Percentiles rank a stretch among this genome's conserved stretches.
phyloP scores from a whole-genome alignment of 1,140 invertebrate species.

The Dreissena polymorpha region DNA sequence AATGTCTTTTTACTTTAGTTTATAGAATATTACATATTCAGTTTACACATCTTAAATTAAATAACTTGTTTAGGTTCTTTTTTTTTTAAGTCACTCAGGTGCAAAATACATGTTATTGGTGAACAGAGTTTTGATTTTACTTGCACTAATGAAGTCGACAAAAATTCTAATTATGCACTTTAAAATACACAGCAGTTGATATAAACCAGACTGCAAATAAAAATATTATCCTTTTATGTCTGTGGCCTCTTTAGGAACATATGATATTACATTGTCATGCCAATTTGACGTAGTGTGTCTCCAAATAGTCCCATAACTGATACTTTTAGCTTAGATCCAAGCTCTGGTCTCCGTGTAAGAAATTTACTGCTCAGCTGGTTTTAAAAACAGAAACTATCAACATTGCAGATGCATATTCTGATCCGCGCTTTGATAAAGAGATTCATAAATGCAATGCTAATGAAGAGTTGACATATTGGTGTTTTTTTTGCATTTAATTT shows the following conservation, averaged over 20 bases:
- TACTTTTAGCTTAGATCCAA: constrained; percentile 2
- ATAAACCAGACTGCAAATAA: not conserved
- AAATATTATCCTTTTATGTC: not conserved
- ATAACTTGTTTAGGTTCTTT: too few relatives aligned
- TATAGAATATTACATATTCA: too few relatives aligned
- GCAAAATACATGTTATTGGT: too few relatives aligned
- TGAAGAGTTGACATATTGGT: too few relatives aligned
- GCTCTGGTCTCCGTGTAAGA: constrained; percentile 51
- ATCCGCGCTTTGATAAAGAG: constrained; percentile 80
- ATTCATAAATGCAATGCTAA: constrained; percentile 50
- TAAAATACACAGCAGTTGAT: too few relatives aligned
- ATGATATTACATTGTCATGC: not conserved
- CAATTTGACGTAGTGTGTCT: not conserved
- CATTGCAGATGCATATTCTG: constrained; percentile 97
- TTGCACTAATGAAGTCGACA: too few relatives aligned
- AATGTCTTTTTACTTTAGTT: too few relatives aligned
- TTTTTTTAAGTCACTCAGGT: too few relatives aligned
- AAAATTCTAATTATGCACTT: too few relatives aligned
- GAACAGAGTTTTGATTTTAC: too few relatives aligned
- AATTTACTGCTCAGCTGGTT: constrained; percentile 73
- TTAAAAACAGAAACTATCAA: constrained; percentile 87
- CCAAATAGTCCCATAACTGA: not conserved
- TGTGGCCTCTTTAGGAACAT: not conserved
- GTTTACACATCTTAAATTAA: too few relatives aligned
- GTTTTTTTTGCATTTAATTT: too few relatives aligned